Evolutionary conservation across 2,888 invertebrate genomes (phyloP).

Genomic region (Athalia cordata): DNA sequence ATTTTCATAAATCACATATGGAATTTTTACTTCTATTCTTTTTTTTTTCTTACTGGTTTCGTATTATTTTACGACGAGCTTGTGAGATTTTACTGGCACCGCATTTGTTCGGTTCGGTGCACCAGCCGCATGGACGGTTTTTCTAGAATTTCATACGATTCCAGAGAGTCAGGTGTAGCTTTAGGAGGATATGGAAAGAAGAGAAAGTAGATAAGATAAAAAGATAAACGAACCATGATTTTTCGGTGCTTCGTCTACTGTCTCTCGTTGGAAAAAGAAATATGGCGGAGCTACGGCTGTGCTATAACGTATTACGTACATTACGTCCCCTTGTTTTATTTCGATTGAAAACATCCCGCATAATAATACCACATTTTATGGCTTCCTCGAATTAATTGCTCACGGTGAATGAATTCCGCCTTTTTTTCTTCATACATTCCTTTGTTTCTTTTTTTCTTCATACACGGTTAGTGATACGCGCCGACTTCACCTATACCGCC

Average conservation of each 20-base stretch:
- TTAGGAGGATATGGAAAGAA: neutral
- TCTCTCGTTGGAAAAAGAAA: slow-evolving; percentile 1
- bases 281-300: neutral
- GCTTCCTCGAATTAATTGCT: slow-evolving; percentile 39
- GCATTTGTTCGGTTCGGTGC: slow-evolving; percentile 1
- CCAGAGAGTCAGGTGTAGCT: neutral
- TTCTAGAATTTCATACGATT: slow-evolving; percentile 10
- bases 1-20: neutral
- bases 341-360: slow-evolving; percentile 28
- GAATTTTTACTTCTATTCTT: neutral
- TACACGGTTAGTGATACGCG: neutral
- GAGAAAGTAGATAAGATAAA: slow-evolving; percentile 14
- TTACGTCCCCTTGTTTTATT: slow-evolving; percentile 29
- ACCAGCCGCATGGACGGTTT: neutral
- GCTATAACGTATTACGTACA: too few relatives aligned
- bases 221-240: slow-evolving; percentile 42
- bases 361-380: slow-evolving; percentile 35
- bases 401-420: slow-evolving; percentile 16
- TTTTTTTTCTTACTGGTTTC: neutral
- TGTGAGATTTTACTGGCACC: neutral
- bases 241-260: slow-evolving; percentile 1
- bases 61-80: neutral
- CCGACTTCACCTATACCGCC: neutral
- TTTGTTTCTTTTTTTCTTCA: neutral
- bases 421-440: neutral